These are phyloP conservation scores for Tachina grossa DNA, from an alignment of 2,888 invertebrate genomes.

Conservation along the genomic window DNA sequence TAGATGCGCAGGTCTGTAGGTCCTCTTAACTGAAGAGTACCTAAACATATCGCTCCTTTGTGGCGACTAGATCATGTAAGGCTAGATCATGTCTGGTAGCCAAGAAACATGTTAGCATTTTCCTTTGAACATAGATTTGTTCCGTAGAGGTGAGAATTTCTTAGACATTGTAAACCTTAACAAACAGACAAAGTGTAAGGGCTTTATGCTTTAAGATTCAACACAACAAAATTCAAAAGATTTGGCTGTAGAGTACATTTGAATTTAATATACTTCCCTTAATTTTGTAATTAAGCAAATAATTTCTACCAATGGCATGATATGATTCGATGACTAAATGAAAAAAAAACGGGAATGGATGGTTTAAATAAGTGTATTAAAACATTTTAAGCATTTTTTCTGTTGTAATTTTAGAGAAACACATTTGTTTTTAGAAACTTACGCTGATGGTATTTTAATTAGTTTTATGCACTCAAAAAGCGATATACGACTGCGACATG, in stretches of 20 bases:
- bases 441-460: conserved; percentile 72
- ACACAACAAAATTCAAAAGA: too few relatives aligned
- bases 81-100: too few relatives aligned
- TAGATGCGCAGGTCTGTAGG: too few relatives aligned
- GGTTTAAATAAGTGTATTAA: conserved; percentile 68
- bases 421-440: conserved; percentile 65
- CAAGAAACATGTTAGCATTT: too few relatives aligned
- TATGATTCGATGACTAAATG: conserved; percentile 31
- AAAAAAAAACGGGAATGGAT: conserved; percentile 20
- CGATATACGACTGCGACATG: not conserved
- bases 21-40: too few relatives aligned
- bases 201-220: too few relatives aligned
- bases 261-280: not conserved
- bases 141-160: too few relatives aligned
- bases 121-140: too few relatives aligned
- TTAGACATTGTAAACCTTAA: too few relatives aligned
- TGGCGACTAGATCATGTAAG: too few relatives aligned
- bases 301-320: conserved; percentile 27
- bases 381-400: conserved; percentile 45
- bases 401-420: conserved; percentile 33
- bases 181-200: too few relatives aligned
- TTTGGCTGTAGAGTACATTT: not conserved
- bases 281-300: conserved; percentile 15
- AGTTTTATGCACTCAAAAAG: conserved; percentile 61
- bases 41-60: too few relatives aligned